Base-by-base conservation (phyloP, 2,888 invertebrate genomes). In the Eristalis tenax region DNA sequence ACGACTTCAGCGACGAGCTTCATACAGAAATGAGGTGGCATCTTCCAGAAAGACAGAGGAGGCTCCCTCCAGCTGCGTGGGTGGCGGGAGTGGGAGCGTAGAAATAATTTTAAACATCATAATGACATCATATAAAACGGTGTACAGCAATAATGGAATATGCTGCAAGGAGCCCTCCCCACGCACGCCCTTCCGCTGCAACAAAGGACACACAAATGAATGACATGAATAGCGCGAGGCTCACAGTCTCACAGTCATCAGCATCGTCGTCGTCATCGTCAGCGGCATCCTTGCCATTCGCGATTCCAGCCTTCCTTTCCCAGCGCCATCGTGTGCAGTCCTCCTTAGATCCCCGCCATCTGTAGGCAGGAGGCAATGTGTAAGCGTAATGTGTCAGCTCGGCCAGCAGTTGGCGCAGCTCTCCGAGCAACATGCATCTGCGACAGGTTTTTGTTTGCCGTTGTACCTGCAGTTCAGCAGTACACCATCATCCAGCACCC, bases 41-140 rank as follows among this genome's bases (percentile, higher is more conserved):
- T 86, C 82, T 63, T 78, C 56, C 56, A 18, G 43, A 56, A 38
- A 40, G 23, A 10, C 68, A 73, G 26, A 77, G 56, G 38, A 64
- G 59, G 26, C 1, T 13, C 11, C 23, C 22, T 10, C 26, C 59
- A 59, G 26, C 22, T 4, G 22, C 8, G 26, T 13, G 13, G 15
- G 26, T 3, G 26, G 59, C 4, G 13, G 23, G 26, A 28, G 26
- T 3, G 32, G 10, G 8, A 6, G 32, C 5, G 38, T 28, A 66
- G 59, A 77, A 77, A 82, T 74, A 82, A 76, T 83, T 56, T 79
- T 73, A 83, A 87, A 87, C 87, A 86, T 86, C 78, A 87, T 87
- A 87, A 87, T 87, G 71, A 87, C 76, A 87, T 87, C 87, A 87
- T 80, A 87, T 87, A 87, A 83, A 87, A 87, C 83, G 83, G 83